A percentile compares a stretch with the other conserved stretches of the same genome.
These are phyloP conservation scores for Rhinoraja longicauda DNA, from an alignment of 2,797 vertebrate species.

Conservation along the genomic window DNA sequence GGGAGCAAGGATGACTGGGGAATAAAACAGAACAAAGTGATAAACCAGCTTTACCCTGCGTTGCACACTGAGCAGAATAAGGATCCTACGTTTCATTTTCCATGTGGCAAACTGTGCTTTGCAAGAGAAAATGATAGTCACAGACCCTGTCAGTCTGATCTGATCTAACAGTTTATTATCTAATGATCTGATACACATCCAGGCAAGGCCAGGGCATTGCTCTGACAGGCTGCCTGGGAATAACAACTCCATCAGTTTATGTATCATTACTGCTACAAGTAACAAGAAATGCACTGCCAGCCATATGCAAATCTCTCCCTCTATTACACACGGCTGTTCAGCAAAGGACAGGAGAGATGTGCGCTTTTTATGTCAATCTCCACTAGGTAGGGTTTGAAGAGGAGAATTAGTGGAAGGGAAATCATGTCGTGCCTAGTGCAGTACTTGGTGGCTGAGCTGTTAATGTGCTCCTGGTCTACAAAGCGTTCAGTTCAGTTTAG, in stretches of 20 bases:
- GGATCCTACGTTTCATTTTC: conserved; percentile 47
- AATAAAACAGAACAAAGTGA: conserved; percentile 30
- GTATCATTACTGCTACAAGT: conserved; percentile 66
- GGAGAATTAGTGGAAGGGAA: neutral
- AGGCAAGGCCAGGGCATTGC: conserved; percentile 64
- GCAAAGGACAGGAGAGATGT: neutral
- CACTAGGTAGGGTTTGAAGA: neutral
- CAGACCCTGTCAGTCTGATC: conserved; percentile 61
- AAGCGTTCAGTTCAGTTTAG: neutral
- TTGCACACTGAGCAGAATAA: conserved; percentile 48
- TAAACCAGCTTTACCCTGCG: conserved; percentile 10
- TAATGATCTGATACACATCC: conserved; percentile 74
- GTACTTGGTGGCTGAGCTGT: neutral
- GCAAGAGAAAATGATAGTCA: conserved; percentile 52
- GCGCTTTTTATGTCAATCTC: conserved; percentile 12
- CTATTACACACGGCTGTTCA: neutral
- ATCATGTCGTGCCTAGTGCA: neutral
- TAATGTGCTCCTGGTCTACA: neutral
- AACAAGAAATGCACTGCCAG: conserved; percentile 61
- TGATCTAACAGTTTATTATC: conserved; percentile 70
- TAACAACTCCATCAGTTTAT: conserved; percentile 73
- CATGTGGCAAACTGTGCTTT: conserved; percentile 51
- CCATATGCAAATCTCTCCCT: conserved; percentile 62
- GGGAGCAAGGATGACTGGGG: neutral
- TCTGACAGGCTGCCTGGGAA: conserved; percentile 64